Percentiles rank a stretch among this genome's conserved stretches.
These are phyloP conservation scores for Propithecus coquereli DNA, from an alignment of 2,113 vertebrate genomes.

Conservation along the genomic window DNA sequence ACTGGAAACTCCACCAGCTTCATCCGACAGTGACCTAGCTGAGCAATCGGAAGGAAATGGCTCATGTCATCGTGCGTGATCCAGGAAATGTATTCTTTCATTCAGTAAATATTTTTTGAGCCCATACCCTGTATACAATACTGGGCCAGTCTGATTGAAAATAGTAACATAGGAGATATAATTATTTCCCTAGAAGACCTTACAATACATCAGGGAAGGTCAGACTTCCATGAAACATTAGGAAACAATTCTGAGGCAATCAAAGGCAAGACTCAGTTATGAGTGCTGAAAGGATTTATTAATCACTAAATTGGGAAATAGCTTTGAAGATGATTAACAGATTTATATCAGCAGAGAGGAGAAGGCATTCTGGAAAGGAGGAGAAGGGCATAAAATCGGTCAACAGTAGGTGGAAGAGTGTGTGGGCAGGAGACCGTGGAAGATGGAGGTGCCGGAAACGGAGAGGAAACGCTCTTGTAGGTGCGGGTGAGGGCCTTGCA, in stretches of 20 bases:
- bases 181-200: neutral
- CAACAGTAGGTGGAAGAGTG: fast-evolving
- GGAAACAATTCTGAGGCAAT: neutral
- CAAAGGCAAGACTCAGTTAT: neutral
- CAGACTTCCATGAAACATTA: neutral
- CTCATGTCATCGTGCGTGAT: neutral
- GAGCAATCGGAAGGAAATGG: neutral
- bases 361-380: neutral
- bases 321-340: neutral
- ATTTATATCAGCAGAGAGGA: neutral
- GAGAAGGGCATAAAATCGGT: neutral
- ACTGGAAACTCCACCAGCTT: neutral
- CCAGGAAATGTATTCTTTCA: neutral
- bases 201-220: neutral
- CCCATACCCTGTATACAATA: neutral
- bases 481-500: neutral
- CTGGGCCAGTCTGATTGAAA: neutral
- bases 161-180: neutral
- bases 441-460: neutral
- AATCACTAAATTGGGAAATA: neutral
- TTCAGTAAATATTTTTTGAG: neutral
- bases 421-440: too few species aligned
- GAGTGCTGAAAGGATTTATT: neutral
- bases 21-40: neutral
- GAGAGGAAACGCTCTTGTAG: neutral